Evolutionary conservation across 2,888 invertebrate species (phyloP), one percentile per base, ranked within the genome.

Genomic region (Eumacrocentrus americanus): DNA sequence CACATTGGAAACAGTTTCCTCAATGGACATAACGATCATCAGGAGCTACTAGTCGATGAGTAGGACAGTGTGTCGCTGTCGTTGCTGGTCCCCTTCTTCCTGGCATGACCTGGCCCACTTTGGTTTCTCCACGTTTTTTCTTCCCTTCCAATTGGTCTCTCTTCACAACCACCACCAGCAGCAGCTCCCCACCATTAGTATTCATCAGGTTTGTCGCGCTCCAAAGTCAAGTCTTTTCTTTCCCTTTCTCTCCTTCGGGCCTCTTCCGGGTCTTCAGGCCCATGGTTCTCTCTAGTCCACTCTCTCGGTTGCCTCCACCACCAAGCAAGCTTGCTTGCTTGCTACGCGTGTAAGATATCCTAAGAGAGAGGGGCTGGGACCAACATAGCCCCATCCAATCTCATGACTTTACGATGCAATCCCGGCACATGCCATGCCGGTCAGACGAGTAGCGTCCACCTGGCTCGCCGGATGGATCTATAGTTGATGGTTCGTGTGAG

Each of bases 31-130:
- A 69, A 64, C 37, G 61, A 61, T 61, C 52, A 25, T 37, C 38
- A 47, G 58, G 53, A n/a, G n/a, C n/a, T n/a, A n/a, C n/a, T n/a
- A n/a, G n/a, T n/a, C n/a, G n/a, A 76, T 77, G 79, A 80, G 80
- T 80, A 80, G 80, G 80, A 80, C 79, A 80, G 80, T 80, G 78
- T 80, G 80, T 79, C 80, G 80, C 71, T 73, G 76, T 75, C 76
- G 75, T 50, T 75, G 74, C 71, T 70, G 73, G 71, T 72, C 77
- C 77, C 75, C 77, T 78, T 74, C 78, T 75, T 74, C 74, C 23
- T 25, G 73, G 75, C 74, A 75, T 78, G 79, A 79, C 79, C 79
- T 75, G 76, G 70, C 79, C 79, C 76, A 79, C 79, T 79, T 79
- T 75, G 76, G 70, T 76, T 73, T 75, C 77, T 74, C 72, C 70